phyloP scores from a whole-genome alignment of 2,888 invertebrate genomes.

The Brachynemurus nebulosus region DNA sequence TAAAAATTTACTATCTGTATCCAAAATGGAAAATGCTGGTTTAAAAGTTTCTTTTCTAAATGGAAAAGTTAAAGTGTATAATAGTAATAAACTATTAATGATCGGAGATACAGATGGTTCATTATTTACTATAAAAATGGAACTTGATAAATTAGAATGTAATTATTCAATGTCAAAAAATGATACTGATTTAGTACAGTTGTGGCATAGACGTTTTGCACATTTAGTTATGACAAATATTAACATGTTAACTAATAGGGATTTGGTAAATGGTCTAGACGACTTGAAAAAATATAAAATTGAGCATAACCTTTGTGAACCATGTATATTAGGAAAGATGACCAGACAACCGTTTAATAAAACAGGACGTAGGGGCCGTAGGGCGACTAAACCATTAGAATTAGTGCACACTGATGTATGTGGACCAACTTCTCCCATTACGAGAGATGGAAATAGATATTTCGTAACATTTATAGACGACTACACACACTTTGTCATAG shows the following conservation, averaged over 20 bases:
- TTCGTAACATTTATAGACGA: slow-evolving; percentile 15
- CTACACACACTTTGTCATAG: slow-evolving; percentile 12
- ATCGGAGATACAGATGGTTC: background rate
- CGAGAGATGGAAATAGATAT: slow-evolving; percentile 12
- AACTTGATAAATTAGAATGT: background rate
- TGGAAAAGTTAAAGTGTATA: background rate
- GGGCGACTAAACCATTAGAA: background rate
- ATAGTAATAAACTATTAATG: background rate
- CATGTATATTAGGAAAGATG: background rate
- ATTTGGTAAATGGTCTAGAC: background rate
- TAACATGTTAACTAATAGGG: too few species aligned
- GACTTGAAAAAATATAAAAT: background rate
- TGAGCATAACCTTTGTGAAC: background rate
- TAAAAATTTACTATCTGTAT: background rate
- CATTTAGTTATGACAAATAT: background rate
- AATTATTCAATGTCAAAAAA: background rate
- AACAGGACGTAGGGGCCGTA: background rate
- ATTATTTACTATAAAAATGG: background rate
- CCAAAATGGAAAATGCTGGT: too few species aligned
- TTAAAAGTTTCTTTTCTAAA: too few species aligned
- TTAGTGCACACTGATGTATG: background rate
- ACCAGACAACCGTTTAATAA: background rate
- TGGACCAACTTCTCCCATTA: slow-evolving; percentile 11
- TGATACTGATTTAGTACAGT: background rate
- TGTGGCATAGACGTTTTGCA: background rate